These are phyloP conservation scores for Lasiommata megera DNA, from an alignment of 2,888 invertebrate species.

Conservation along the genomic window DNA sequence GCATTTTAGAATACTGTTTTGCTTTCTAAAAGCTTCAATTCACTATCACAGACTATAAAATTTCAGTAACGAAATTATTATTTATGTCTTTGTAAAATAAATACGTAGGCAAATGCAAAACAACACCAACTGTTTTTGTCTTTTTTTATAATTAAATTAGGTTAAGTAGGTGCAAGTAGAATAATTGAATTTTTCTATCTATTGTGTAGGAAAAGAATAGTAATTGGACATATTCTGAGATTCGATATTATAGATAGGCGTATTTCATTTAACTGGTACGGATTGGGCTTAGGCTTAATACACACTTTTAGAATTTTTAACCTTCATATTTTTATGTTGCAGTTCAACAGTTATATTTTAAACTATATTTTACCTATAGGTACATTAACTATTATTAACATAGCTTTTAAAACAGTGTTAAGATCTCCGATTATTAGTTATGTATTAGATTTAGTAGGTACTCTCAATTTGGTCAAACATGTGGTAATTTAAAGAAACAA, in stretches of 20 bases:
- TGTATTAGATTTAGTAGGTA: background rate
- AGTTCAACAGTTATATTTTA: background rate
- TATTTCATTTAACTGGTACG: constrained; percentile 25
- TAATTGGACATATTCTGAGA: constrained; percentile 19
- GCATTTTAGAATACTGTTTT: constrained; percentile 68
- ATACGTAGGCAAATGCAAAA: constrained; percentile 25
- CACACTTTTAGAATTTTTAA: no score
- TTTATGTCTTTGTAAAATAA: constrained; percentile 24
- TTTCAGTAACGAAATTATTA: constrained; percentile 24
- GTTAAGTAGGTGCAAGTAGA: constrained; percentile 9
- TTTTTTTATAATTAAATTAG: constrained; percentile 6
- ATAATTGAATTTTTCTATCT: background rate
- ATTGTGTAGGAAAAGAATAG: background rate
- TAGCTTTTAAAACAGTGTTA: background rate
- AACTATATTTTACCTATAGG: background rate
- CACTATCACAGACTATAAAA: constrained; percentile 67
- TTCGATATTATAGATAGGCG: constrained; percentile 7
- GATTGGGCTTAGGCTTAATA: constrained; percentile 22
- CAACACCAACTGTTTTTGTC: constrained; percentile 3
- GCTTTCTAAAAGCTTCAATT: constrained; percentile 68
- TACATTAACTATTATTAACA: background rate
- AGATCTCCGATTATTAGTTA: background rate
- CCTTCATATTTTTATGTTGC: background rate
- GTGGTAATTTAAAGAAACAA: background rate
- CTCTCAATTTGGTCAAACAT: background rate